These are phyloP conservation scores for Sylvia borin DNA, from an alignment of 2,797 vertebrate species.

Conservation along the genomic window DNA sequence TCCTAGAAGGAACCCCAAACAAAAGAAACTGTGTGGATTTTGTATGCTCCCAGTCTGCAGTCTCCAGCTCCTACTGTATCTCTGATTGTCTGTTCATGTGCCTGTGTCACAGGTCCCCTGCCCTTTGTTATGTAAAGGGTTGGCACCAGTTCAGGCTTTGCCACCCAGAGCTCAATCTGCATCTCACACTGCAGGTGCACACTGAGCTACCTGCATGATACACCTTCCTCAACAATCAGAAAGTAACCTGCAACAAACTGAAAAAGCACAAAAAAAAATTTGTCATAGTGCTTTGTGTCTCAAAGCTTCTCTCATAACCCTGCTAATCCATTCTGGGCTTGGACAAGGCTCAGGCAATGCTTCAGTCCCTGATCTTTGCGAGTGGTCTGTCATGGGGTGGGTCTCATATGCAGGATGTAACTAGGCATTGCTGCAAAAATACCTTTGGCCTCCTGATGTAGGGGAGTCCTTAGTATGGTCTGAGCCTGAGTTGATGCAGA, in stretches of 20 bases:
- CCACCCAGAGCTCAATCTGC: neutral
- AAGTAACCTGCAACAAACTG: neutral
- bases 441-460: neutral
- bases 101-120: neutral
- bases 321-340: neutral
- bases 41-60: neutral
- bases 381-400: neutral
- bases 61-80: neutral
- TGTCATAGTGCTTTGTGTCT: fast-evolving
- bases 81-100: neutral
- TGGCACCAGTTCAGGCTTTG: neutral
- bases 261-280: neutral
- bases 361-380: neutral
- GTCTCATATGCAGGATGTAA: neutral
- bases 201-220: neutral
- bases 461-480: neutral
- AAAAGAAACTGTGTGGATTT: neutral
- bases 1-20: neutral
- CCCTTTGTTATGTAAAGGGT: neutral
- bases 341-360: neutral
- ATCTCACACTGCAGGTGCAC: neutral
- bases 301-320: neutral
- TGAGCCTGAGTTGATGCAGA: neutral
- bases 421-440: neutral
- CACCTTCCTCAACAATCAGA: neutral